Percentiles rank a stretch among this genome's conserved stretches.
Evolutionary conservation across 2,797 vertebrate species (phyloP).

Genomic region (Sebastes jordani): DNA sequence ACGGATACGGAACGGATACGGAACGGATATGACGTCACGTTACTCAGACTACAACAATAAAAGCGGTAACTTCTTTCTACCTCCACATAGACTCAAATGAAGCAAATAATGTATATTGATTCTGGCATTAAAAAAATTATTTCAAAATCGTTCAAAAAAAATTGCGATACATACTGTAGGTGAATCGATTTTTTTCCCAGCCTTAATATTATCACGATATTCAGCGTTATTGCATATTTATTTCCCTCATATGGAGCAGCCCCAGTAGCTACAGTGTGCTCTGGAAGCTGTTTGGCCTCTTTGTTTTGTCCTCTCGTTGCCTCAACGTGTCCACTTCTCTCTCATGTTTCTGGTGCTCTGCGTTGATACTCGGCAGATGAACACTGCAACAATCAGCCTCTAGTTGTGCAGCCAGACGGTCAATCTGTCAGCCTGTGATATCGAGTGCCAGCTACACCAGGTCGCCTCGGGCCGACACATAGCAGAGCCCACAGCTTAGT

Average conservation of each 20-base stretch:
- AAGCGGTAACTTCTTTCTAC: too few relatives aligned
- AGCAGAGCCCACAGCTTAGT: not conserved
- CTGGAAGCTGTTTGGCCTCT: not conserved
- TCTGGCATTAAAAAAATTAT: too few relatives aligned
- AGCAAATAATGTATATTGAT: too few relatives aligned
- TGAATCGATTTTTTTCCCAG: too few relatives aligned
- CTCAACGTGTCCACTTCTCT: not conserved
- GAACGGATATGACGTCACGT: too few relatives aligned
- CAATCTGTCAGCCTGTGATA: not conserved
- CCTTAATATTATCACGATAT: not conserved
- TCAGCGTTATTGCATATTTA: not conserved
- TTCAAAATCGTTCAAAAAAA: too few relatives aligned
- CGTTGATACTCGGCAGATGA: not conserved
- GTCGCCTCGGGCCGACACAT: not conserved
- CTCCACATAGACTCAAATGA: too few relatives aligned
- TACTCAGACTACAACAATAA: too few relatives aligned
- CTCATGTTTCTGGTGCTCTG: not conserved
- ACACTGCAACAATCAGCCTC: not conserved
- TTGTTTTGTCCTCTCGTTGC: accelerated
- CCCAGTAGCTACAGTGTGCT: not conserved
- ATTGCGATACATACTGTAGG: too few relatives aligned
- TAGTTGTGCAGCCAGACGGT: not conserved
- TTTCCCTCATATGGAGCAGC: not conserved
- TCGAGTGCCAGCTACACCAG: not conserved
- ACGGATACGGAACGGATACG: too few relatives aligned